Conservation (phyloP, 2,888 invertebrate genomes). For the Apamea anceps region DNA sequence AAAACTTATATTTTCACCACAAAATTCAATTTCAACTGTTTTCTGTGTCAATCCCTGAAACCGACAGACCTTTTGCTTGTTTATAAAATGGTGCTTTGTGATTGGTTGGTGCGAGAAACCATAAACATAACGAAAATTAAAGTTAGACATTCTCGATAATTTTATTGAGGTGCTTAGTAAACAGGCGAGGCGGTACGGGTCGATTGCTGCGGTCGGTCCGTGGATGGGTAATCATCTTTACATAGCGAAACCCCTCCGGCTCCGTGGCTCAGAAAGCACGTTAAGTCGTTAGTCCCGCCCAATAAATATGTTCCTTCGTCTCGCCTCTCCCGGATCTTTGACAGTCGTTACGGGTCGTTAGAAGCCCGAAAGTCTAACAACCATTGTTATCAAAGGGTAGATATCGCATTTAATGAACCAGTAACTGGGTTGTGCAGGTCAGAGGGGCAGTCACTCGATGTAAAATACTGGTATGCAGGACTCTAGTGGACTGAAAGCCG, state of each 20-base stretch:
- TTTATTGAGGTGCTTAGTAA: not conserved
- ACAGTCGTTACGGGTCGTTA: not conserved
- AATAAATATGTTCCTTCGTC: too few relatives aligned
- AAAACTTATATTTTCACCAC: constrained; percentile 55
- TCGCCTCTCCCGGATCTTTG: too few relatives aligned
- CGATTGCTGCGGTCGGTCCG: not conserved
- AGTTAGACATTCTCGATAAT: constrained; percentile 26
- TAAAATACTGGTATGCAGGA: too few relatives aligned
- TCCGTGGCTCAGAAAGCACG: not conserved
- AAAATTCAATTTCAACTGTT: constrained; percentile 88
- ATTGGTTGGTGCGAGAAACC: constrained; percentile 71
- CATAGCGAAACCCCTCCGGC: not conserved
- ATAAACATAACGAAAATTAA: constrained; percentile 1
- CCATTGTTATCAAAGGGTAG: too few relatives aligned
- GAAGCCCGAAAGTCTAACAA: not conserved
- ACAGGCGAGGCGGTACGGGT: not conserved
- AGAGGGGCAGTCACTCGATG: too few relatives aligned
- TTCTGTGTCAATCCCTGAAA: constrained; percentile 66
- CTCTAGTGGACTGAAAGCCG: too few relatives aligned
- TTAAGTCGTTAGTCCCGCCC: too few relatives aligned
- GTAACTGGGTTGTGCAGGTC: not conserved
- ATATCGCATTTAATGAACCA: too few relatives aligned
- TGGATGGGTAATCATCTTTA: not conserved
- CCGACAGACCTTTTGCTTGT: constrained; percentile 73
- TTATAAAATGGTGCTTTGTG: constrained; percentile 70